These are phyloP conservation scores for Platycnemis pennipes DNA, from an alignment of 2,888 invertebrate species.

Conservation along the genomic window DNA sequence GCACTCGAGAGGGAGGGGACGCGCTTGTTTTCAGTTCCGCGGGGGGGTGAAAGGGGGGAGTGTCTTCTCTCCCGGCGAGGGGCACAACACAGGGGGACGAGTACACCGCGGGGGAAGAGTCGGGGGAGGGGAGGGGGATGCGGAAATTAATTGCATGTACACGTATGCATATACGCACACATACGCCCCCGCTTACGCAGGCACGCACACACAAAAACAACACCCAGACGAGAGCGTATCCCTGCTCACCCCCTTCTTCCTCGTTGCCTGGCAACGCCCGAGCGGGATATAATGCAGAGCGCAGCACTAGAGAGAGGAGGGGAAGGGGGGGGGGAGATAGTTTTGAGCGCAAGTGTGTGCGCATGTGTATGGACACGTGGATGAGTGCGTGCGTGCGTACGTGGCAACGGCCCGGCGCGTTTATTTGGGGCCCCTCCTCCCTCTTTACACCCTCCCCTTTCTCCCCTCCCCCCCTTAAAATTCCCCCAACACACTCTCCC, in stretches of 20 bases:
- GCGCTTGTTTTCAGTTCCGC: not conserved
- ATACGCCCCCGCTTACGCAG: conserved; percentile 5
- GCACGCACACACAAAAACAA: not conserved
- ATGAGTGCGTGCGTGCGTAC: not conserved
- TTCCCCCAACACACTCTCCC: not conserved
- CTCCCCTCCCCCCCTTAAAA: not conserved
- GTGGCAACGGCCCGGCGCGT: not conserved
- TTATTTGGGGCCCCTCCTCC: not conserved
- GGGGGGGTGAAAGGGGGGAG: not conserved
- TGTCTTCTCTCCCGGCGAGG: not conserved
- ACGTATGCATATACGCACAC: not conserved
- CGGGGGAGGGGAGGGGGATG: not conserved
- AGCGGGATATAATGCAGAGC: not conserved
- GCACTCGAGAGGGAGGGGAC: not conserved
- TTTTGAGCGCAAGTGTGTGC: not conserved
- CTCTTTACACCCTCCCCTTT: not conserved
- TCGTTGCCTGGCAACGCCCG: not conserved
- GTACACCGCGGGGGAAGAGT: not conserved
- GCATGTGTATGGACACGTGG: not conserved
- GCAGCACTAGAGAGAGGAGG: not conserved
- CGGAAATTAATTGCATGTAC: conserved; percentile 36
- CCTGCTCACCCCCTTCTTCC: not conserved
- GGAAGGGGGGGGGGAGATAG: not conserved
- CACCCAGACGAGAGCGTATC: not conserved
- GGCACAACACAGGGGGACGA: not conserved